Percentiles rank a stretch among this genome's conserved stretches.
Conservation (phyloP, 2,888 invertebrate genomes). For the Liodrosophila aerea region DNA sequence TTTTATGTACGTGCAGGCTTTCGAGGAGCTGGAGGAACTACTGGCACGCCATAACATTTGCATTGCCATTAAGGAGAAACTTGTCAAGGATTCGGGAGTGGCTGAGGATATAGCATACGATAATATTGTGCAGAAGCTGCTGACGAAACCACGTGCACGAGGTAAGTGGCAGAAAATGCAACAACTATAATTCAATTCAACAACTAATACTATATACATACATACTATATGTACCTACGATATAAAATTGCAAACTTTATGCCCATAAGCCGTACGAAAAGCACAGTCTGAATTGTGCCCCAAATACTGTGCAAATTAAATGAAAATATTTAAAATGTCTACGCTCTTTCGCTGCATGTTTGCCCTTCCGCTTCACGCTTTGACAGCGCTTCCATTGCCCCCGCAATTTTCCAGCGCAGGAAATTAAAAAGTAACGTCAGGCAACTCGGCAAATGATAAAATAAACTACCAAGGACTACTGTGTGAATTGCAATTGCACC, state of each 20-base stretch:
- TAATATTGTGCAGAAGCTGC: conserved; percentile 91
- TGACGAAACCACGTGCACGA: conserved; percentile 93
- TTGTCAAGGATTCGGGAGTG: conserved; percentile 97
- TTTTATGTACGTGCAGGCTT: conserved; percentile 86
- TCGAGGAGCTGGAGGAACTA: conserved; percentile 94
- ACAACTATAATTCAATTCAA: conserved; percentile 2
- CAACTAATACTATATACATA: conserved; percentile 2
- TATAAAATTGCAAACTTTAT: conserved; percentile 51
- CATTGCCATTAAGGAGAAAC: conserved; percentile 96
- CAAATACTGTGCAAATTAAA: conserved; percentile 46
- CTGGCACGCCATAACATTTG: conserved; percentile 93
- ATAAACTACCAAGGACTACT: conserved; percentile 18
- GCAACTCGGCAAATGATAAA: conserved; percentile 32
- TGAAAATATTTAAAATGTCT: conserved; percentile 28
- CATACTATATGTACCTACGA: conserved; percentile 38
- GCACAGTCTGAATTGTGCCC: conserved; percentile 6
- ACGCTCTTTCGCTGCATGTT: not conserved
- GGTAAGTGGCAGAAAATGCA: conserved; percentile 85
- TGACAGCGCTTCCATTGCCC: conserved; percentile 6
- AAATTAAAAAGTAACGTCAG: conserved; percentile 39
- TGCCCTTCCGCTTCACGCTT: not conserved
- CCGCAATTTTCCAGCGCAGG: conserved; percentile 14
- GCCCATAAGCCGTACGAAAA: conserved; percentile 2
- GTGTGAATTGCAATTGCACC: conserved; percentile 14
- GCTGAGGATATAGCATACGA: conserved; percentile 94